phyloP scores from a whole-genome alignment of 2,888 invertebrate species.

The Hirudinaria manillensis region DNA sequence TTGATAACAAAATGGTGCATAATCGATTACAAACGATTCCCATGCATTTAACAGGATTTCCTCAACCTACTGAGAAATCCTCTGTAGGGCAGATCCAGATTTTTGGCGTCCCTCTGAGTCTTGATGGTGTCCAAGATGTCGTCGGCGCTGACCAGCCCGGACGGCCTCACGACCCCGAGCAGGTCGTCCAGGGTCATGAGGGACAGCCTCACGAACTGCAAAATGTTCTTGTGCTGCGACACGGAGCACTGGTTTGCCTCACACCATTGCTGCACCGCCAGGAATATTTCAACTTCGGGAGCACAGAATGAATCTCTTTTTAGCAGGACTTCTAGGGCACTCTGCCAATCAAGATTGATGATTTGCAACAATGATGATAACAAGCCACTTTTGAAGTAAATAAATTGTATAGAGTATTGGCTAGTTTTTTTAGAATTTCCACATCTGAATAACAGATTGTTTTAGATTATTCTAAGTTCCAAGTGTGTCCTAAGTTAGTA shows the following conservation, averaged over 20 bases:
- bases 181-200: conserved; percentile 82
- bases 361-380: not conserved
- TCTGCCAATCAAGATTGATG: conserved; percentile 39
- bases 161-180: conserved; percentile 78
- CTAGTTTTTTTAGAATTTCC: not conserved
- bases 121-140: conserved; percentile 88
- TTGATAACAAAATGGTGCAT: not conserved
- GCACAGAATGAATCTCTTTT: conserved; percentile 91
- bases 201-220: conserved; percentile 63
- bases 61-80: conserved; percentile 58
- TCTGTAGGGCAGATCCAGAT: conserved; percentile 74
- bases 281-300: conserved; percentile 88
- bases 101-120: conserved; percentile 71
- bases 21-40: not conserved
- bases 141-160: conserved; percentile 78
- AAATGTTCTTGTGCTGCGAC: not conserved
- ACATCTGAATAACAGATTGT: too few species aligned
- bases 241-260: conserved; percentile 62
- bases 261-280: conserved; percentile 80
- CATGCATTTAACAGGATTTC: not conserved
- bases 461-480: too few species aligned
- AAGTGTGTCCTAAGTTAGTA: not conserved
- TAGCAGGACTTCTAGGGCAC: conserved; percentile 74
- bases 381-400: not conserved
- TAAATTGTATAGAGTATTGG: not conserved